Evolutionary conservation across 2,797 vertebrate species (phyloP), one percentile per base, ranked within the genome.

Genomic region (Pseudopleuronectes americanus): DNA sequence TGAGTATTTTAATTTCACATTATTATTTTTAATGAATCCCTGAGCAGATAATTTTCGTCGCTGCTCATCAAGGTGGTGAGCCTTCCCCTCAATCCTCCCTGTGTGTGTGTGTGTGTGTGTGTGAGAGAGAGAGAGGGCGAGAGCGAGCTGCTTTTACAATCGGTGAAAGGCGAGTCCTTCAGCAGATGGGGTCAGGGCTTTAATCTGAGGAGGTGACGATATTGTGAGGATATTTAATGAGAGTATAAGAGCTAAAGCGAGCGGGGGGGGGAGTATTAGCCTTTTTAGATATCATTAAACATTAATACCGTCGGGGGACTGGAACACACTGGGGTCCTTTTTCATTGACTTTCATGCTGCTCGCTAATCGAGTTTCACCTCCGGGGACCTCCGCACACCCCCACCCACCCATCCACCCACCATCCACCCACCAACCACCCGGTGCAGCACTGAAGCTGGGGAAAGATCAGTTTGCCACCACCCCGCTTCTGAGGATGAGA

Each of bases 271-370:
- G 76, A 78, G 84, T 79, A 90, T 87, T 89, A 90, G 91, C 89
- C 84, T 86, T 90, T 91, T 94, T 90, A 91, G 85, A 92, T 89
- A 90, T 90, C 87, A 93, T 94, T 90, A 94, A 93, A 93, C 87
- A 93, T 95, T 92, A 86, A 95, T 90, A 83, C 47, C 74, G 85
- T 83, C 79, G 76, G 86, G 88, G 83, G 90, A 85, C 79, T 22
- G 62, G 74, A 79, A 76, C 87, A 80, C 89, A 74, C 88, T 76
- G 77, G 92, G 83, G 74, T 79, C 72, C 79, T 83, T 85, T 85
- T 82, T 84, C 84, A 74, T 86, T 89, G 90, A 93, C 91, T 91
- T 91, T 92, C 85, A 84, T 81, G 81, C 89, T 79, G 81, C 52
- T 71, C 82, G 84, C 77, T 93, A 92, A 90, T 90, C 89, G 84